Evolutionary conservation across 2,797 vertebrate genomes (phyloP).

Genomic region (Petrocephalus sullivani): DNA sequence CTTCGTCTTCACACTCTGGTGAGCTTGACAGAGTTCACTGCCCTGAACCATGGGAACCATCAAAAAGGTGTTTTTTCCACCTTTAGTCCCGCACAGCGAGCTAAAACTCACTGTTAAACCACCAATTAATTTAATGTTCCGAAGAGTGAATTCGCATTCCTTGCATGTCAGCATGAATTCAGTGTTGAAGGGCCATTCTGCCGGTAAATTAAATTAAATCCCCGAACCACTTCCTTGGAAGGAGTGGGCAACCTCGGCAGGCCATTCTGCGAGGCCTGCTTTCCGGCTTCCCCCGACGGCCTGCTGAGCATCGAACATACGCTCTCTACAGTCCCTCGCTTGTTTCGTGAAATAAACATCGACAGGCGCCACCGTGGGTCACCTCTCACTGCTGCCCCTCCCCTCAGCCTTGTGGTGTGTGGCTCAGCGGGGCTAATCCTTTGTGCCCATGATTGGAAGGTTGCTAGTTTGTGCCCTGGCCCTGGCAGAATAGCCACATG

Average conservation of each 20-base stretch:
- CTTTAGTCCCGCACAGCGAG: background rate
- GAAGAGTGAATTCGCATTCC: background rate
- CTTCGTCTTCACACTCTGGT: background rate
- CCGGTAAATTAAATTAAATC: background rate
- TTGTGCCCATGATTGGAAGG: background rate
- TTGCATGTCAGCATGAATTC: background rate
- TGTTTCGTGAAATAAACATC: background rate
- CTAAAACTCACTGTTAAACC: background rate
- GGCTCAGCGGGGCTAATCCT: background rate
- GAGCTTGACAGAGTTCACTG: background rate
- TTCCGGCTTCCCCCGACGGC: background rate
- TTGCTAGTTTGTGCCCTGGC: background rate
- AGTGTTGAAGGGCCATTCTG: background rate
- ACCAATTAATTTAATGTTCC: background rate
- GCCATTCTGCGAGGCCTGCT: background rate
- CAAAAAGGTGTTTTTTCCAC: background rate
- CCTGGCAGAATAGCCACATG: background rate
- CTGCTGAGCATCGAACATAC: background rate
- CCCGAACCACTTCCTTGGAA: background rate
- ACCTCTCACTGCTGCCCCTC: background rate
- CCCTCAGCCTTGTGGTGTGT: background rate
- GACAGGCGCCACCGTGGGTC: background rate
- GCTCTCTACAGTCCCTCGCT: background rate
- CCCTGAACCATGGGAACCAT: background rate
- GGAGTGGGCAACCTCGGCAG: background rate